Percentiles rank a stretch among this genome's conserved stretches.
phyloP scores from a whole-genome alignment of 1,140 invertebrate genomes.

The Zaprionus gabonicus region DNA sequence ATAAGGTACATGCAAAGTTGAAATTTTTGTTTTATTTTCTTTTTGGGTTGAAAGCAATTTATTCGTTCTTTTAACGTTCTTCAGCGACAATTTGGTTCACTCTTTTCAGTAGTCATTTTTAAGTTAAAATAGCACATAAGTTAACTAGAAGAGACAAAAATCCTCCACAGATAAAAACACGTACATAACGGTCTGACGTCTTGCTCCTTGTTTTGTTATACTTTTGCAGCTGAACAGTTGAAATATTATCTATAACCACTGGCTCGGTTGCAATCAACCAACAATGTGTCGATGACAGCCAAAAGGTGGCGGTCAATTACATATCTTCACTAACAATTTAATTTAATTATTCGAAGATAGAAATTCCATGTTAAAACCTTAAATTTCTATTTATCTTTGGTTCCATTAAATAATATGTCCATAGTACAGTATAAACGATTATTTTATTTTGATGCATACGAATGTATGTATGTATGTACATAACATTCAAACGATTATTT shows the following conservation, averaged over 20 bases:
- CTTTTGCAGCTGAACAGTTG: slow-evolving; percentile 68
- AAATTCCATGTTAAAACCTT: not conserved
- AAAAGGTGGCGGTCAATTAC: slow-evolving; percentile 24
- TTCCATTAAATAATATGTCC: not conserved
- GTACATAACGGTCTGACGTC: slow-evolving; percentile 70
- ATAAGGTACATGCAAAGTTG: slow-evolving; percentile 10
- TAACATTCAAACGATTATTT: no score
- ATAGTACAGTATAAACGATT: no score
- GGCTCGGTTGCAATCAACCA: slow-evolving; percentile 27
- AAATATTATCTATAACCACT: slow-evolving; percentile 78
- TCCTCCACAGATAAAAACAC: slow-evolving; percentile 69
- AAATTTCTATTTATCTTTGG: not conserved
- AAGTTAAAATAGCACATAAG: slow-evolving; percentile 76
- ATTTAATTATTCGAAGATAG: not conserved
- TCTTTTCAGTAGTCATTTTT: slow-evolving; percentile 75
- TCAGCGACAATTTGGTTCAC: slow-evolving; percentile 39
- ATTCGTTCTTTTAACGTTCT: slow-evolving; percentile 57
- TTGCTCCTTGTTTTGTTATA: slow-evolving; percentile 79
- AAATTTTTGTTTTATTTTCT: slow-evolving; percentile 34
- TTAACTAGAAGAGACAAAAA: slow-evolving; percentile 63
- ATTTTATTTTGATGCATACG: no score
- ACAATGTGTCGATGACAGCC: slow-evolving; percentile 26
- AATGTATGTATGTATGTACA: no score
- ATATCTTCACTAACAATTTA: not conserved
- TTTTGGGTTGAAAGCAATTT: slow-evolving; percentile 27